Base-by-base conservation (phyloP, 2,113 vertebrate species). In the Semicossyphus pulcher region DNA sequence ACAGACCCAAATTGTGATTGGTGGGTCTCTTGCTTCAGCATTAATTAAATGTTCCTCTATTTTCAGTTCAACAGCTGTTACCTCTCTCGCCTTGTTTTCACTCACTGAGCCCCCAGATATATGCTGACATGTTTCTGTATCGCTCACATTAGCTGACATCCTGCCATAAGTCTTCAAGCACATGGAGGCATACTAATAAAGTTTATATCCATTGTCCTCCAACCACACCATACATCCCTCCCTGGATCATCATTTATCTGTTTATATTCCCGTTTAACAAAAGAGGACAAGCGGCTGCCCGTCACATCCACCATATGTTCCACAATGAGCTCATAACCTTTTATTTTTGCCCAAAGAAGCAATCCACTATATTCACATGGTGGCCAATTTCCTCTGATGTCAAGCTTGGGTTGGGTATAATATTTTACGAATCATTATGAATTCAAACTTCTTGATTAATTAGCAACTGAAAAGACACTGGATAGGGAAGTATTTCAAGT, bases 311-410 rank as follows among this genome's bases (percentile, higher is more conserved):
- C 21, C 67, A 34, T 52, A 54, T 52, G 63, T 39, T 47, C 26
- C 56, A 32, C 47, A 11, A 1, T 23, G 10, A 76, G 47, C 26
- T 51, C 62, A 48, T 64, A 58, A 52, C 51, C 57, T 61, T 74
- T 61, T 45, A 74, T 75, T 76, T 72, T 7, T 57, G 41, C 36
- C 26, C 26, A 57, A 20, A 26, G 41, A 61, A 47, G 68, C 45
- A 54, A 44, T 44, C 5, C 18, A n/a, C 18, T n/a, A 18, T n/a
- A n/a, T 7, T 9, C 41, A 44, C 18, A 44, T 12, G 12, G 41
- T 8, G 9, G 18, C 18, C 18, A 44, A 15, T 44, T 16, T 44
- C 16, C 41, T n/a, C 41, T n/a, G 16, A 44, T 44, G 16, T 20
- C 7, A n/a, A 8, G 18, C 18, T 44, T 6, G 8, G 16, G 41